Base-by-base conservation (phyloP, 2,113 vertebrate species). In the Pseudonaja textilis region DNA sequence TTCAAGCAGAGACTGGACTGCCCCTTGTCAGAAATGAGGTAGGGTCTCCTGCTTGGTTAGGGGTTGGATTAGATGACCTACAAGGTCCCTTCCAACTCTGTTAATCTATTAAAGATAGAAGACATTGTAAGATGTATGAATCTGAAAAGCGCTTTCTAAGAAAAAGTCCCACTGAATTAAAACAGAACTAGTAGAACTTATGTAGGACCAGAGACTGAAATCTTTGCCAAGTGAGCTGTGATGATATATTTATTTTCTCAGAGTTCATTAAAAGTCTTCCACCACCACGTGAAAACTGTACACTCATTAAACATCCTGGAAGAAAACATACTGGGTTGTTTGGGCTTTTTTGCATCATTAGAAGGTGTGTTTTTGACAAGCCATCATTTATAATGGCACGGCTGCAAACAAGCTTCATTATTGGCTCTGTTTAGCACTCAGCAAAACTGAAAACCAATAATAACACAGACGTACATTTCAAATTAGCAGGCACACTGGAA, bases 341-440 rank as follows among this genome's bases (percentile, higher is more conserved):
- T 57, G 45, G 45, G 4, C 14, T 69, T n/a, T 96, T 94, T 94
- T 90, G 90, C 94, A 96, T 96, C 95, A 55, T 97, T 96, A 95
- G 92, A 95, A 96, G 94, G 93, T 93, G 95, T 93, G 95, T 95
- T 95, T 95, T 95, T 97, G 97, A 97, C 97, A 97, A 96, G 92
- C 96, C 90, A 95, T 97, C 96, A 96, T 96, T 97, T 97, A 97
- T 97, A 97, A 98, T 97, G 95, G 94, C 91, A 92, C 94, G 29
- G 29, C 97, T 96, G 96, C 96, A 97, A 97, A 97, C 96, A 97
- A 94, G 93, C 87, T 93, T 94, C 93, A 87, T 94, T 81, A 95
- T 96, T 95, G 95, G 94, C 93, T 95, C 93, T 97, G 94, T 96
- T 96, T 95, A 93, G 95, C 25, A 64, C 93, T 93, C 95, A 95